Evolutionary conservation across 1,140 invertebrate genomes (phyloP).

Genomic region (Psix sp.): DNA sequence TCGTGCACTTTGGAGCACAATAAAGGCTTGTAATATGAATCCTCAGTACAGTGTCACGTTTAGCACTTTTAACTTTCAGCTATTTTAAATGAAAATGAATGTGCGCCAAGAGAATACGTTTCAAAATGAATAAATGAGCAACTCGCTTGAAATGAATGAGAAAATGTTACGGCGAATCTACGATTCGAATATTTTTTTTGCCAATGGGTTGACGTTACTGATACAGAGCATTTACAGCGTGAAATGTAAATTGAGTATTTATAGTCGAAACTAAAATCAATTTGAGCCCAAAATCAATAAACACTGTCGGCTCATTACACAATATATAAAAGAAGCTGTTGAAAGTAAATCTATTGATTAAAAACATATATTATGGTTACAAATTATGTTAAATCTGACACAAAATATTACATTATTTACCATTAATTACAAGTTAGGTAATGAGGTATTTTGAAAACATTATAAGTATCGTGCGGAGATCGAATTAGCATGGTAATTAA

Average conservation of each 20-base stretch:
- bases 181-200: background rate
- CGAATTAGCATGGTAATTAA: no score
- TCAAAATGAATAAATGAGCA: slow-evolving; percentile 55
- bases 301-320: background rate
- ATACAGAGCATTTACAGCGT: no score
- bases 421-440: no score
- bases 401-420: no score
- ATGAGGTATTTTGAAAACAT: no score
- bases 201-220: no score
- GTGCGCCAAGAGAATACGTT: slow-evolving; percentile 46
- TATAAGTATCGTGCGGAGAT: no score
- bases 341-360: background rate
- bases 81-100: slow-evolving; percentile 59
- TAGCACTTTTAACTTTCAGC: slow-evolving; percentile 56
- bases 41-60: slow-evolving; percentile 55
- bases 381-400: no score
- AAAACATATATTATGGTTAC: no score
- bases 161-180: slow-evolving; percentile 44
- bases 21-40: slow-evolving; percentile 56
- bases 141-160: slow-evolving; percentile 44
- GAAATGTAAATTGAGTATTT: no score
- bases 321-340: background rate
- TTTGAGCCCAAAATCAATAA: background rate
- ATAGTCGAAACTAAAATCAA: background rate
- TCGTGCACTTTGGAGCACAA: slow-evolving; percentile 50